These are phyloP conservation scores for Podotricha telesiphe DNA, from an alignment of 2,888 invertebrate genomes.

Conservation along the genomic window DNA sequence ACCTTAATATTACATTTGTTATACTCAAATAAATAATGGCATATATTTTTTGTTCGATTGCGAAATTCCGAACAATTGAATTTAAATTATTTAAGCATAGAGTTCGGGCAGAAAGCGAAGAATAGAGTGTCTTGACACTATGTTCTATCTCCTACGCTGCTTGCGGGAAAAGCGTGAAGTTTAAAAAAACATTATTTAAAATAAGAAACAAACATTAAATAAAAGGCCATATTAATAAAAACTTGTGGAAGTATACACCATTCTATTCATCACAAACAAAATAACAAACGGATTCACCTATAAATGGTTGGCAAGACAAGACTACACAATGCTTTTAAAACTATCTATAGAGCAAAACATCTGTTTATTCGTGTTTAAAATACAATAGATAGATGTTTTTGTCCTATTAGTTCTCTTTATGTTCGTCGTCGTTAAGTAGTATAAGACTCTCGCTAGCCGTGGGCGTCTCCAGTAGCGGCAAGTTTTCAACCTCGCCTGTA, in stretches of 20 bases:
- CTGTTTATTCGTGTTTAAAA: conserved; percentile 30
- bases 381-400: conserved; percentile 36
- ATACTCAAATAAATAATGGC: background rate
- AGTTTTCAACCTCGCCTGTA: conserved; percentile 76
- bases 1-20: background rate
- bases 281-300: conserved; percentile 21
- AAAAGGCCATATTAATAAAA: conserved; percentile 31
- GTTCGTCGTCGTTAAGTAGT: conserved; percentile 61
- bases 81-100: too few species aligned
- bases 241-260: conserved; percentile 14
- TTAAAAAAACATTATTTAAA: conserved; percentile 1
- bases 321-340: conserved; percentile 27
- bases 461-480: conserved; percentile 69
- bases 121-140: too few species aligned
- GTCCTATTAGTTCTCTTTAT: conserved; percentile 50
- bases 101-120: too few species aligned
- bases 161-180: too few species aligned
- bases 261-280: conserved; percentile 14
- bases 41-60: too few species aligned
- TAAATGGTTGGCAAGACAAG: conserved; percentile 23
- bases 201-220: background rate
- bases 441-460: conserved; percentile 72
- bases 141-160: too few species aligned
- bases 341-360: conserved; percentile 31
- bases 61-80: too few species aligned